phyloP scores from a whole-genome alignment of 2,888 invertebrate genomes.

The Synergus umbraculus region DNA sequence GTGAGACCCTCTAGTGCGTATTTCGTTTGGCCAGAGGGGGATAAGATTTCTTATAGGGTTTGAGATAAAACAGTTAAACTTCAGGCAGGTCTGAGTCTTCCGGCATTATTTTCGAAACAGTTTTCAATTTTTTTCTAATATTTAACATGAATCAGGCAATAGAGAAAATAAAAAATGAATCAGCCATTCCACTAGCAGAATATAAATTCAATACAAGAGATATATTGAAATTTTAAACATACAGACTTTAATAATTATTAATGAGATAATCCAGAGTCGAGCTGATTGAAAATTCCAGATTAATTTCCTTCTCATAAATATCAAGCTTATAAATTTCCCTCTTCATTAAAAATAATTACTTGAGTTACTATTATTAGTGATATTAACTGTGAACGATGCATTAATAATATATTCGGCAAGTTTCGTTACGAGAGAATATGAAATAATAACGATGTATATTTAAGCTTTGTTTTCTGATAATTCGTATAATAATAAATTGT shows the following conservation, averaged over 20 bases:
- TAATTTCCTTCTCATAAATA: no score
- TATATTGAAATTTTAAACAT: no score
- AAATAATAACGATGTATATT: neutral
- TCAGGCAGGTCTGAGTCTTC: neutral
- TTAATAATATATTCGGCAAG: no score
- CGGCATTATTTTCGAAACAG: neutral
- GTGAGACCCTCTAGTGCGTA: neutral
- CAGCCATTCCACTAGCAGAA: no score
- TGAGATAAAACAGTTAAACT: neutral
- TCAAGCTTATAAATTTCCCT: constrained; percentile 39
- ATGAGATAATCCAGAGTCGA: no score
- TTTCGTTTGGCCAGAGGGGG: neutral
- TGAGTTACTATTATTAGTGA: constrained; percentile 51
- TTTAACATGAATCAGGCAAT: neutral
- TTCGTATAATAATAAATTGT: neutral
- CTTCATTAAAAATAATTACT: constrained; percentile 52
- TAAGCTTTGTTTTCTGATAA: neutral
- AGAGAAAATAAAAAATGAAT: no score
- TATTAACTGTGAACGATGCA: neutral
- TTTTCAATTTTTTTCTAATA: neutral
- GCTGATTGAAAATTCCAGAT: no score
- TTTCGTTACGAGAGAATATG: no score
- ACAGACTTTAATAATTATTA: no score
- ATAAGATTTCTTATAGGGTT: neutral
- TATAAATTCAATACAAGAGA: no score